Conservation (phyloP, 2,113 vertebrate genomes). For the Tylochromis polylepis region DNA sequence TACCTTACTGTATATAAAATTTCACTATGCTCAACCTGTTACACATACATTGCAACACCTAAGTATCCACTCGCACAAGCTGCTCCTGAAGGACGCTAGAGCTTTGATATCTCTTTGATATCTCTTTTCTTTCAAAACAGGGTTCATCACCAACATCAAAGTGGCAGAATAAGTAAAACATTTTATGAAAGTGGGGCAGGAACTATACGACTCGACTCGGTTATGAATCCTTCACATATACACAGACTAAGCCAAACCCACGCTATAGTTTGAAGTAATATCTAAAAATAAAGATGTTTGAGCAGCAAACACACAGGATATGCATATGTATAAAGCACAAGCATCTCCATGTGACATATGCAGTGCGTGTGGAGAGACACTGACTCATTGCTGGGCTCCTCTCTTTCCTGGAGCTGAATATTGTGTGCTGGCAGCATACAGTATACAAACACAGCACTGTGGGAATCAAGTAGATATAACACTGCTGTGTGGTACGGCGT, state of each 20-base stretch:
- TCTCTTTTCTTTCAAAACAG: not conserved
- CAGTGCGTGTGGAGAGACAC: conserved; percentile 18
- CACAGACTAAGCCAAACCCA: not conserved
- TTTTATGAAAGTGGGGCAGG: not conserved
- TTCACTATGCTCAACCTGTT: not conserved
- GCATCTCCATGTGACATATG: conserved; percentile 25
- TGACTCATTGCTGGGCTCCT: conserved; percentile 13
- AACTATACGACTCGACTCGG: not conserved
- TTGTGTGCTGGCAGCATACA: conserved; percentile 12
- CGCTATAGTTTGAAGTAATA: not conserved
- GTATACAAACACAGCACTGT: not conserved
- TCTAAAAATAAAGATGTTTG: conserved; percentile 33
- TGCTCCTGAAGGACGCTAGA: not conserved
- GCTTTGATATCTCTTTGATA: not conserved
- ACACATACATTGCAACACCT: not conserved
- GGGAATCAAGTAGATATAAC: not conserved
- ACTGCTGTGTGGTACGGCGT: not conserved
- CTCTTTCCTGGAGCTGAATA: conserved; percentile 23
- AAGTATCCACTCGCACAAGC: not conserved
- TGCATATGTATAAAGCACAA: conserved; percentile 37
- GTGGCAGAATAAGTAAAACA: not conserved
- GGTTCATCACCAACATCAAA: not conserved
- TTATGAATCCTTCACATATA: not conserved
- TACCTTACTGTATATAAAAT: not conserved
- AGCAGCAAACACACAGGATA: not conserved